Evolutionary conservation across 64 coral and sea anemone genomes (phyloP), one percentile per base, ranked within the genome.

Genomic region (Dendrophyllia cribrosa): DNA sequence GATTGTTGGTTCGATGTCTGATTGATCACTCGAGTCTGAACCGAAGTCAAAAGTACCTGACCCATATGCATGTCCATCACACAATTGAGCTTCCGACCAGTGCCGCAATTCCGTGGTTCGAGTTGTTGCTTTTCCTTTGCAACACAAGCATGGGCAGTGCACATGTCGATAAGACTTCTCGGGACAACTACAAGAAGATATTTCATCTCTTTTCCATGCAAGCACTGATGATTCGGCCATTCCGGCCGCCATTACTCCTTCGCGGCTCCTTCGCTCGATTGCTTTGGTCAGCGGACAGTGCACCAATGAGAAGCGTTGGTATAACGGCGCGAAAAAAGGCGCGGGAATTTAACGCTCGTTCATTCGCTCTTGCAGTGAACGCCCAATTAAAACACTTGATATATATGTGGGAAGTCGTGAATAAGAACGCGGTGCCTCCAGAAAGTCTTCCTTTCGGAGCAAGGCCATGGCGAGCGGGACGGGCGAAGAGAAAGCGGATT

Each of bases 21-120:
- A 58, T 58, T 43, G 51, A 58, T 64, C 61, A 34, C 34, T 34
- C 34, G 34, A 34, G 43, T 50, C 25, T 6, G 15, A 65, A 65
- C 62, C n/a, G n/a, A 65, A 65, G 62, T 65, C 62, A 19, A 20
- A 65, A 65, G 34, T 34, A 34, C 34, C 34, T 34, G 34, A 34
- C 34, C 34, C 34, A 34, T 34, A 34, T 34, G 16, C 62, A 65
- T 65, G 62, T 20, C 62, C 62, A 17, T 15, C 62, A 65, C 65
- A 72, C 66, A 88, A 17, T 72, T 25, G 55, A 15, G 67, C 70
- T 74, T 88, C 66, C 72, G 66, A 73, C 86, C 86, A 74, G 51
- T 88, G 68, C 48, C 86, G 69, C 71, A 88, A 48, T 69, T 88
- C 86, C 13, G 86, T 88, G 34, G 48, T 43, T 74, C 69, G 68